Percentiles rank a stretch among this genome's conserved stretches.
Conservation (phyloP, 2,797 vertebrate genomes). For the Rhabdomys pumilio region DNA sequence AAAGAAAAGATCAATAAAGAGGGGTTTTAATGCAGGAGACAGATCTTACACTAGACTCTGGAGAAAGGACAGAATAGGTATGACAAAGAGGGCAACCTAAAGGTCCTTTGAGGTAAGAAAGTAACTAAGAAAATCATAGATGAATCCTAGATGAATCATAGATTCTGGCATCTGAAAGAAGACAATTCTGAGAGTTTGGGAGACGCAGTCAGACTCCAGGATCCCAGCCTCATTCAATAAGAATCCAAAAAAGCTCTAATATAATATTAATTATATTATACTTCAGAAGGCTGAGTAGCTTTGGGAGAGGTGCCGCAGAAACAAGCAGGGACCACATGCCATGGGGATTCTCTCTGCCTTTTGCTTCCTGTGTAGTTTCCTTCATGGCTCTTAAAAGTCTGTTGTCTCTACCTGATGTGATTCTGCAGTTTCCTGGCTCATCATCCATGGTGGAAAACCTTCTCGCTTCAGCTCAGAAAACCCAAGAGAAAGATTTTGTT, state of each 20-base stretch:
- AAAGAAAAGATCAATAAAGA: slow-evolving; percentile 63
- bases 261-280: not conserved
- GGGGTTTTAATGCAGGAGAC: slow-evolving; percentile 41
- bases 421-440: slow-evolving; percentile 50
- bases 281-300: not conserved
- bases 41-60: slow-evolving; percentile 61
- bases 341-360: slow-evolving; percentile 33
- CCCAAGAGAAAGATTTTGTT: slow-evolving; percentile 9
- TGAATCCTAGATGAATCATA: slow-evolving; percentile 41
- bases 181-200: slow-evolving; percentile 58
- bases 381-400: slow-evolving; percentile 46
- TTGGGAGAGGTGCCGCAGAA: not conserved
- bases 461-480: slow-evolving; percentile 47
- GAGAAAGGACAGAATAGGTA: slow-evolving; percentile 67
- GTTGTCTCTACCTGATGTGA: slow-evolving; percentile 40
- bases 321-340: not conserved
- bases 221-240: slow-evolving; percentile 56
- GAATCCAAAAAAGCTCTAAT: slow-evolving; percentile 48
- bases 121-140: slow-evolving; percentile 62
- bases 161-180: slow-evolving; percentile 38
- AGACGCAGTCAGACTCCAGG: slow-evolving; percentile 31
- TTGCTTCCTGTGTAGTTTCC: slow-evolving; percentile 47
- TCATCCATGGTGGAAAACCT: slow-evolving; percentile 3
- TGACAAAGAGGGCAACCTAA: slow-evolving; percentile 45
- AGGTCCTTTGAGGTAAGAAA: slow-evolving; percentile 76